These are phyloP conservation scores for Tridacna gigas DNA, from an alignment of 2,888 invertebrate genomes.

Conservation along the genomic window DNA sequence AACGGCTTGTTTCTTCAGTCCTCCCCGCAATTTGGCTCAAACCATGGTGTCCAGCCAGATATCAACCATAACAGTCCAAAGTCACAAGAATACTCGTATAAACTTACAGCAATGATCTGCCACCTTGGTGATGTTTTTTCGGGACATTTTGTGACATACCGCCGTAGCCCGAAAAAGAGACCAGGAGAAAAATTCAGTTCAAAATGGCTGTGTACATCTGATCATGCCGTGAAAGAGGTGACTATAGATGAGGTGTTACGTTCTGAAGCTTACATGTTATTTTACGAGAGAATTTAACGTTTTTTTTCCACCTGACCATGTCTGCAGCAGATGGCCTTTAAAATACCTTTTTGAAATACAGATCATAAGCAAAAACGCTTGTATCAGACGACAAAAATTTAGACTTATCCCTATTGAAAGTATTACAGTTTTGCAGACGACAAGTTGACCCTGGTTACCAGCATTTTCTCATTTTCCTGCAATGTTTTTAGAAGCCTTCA, in stretches of 20 bases:
- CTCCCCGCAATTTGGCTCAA: constrained; percentile 67
- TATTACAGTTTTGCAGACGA: too few relatives aligned
- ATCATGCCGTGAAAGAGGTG: constrained; percentile 93
- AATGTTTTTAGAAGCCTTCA: too few relatives aligned
- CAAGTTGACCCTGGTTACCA: too few relatives aligned
- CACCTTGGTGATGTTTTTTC: constrained; percentile 95
- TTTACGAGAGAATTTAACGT: constrained; percentile 90
- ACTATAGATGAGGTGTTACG: constrained; percentile 92
- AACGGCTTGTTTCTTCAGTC: constrained; percentile 75
- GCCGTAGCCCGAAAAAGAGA: constrained; percentile 87
- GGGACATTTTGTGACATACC: constrained; percentile 97
- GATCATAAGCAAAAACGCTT: too few relatives aligned
- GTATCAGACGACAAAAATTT: too few relatives aligned
- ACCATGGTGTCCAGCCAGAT: constrained; percentile 79
- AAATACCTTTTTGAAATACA: too few relatives aligned
- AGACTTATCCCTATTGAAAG: too few relatives aligned
- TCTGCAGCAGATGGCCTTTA: not conserved
- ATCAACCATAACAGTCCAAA: constrained; percentile 71
- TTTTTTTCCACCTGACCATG: not conserved
- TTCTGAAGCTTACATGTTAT: constrained; percentile 95
- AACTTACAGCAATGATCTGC: constrained; percentile 93
- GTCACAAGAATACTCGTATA: constrained; percentile 88
- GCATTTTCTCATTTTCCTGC: too few relatives aligned
- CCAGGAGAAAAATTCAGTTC: constrained; percentile 73
- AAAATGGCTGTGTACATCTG: constrained; percentile 95